Evolutionary conservation across 2,888 invertebrate species (phyloP).

Genomic region (Campoplex nolae): DNA sequence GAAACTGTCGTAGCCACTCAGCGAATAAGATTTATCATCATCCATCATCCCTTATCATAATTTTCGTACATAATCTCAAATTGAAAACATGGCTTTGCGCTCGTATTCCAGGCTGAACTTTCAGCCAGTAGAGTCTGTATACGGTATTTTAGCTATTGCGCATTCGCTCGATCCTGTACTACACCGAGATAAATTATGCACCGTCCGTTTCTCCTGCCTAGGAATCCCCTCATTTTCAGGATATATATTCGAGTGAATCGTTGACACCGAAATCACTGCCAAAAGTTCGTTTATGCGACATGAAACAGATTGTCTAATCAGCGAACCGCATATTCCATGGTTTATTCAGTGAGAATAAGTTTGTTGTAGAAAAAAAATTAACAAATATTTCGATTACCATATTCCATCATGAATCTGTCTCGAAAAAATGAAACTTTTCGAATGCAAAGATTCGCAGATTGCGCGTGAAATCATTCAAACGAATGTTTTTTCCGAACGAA

Average conservation of each 20-base stretch:
- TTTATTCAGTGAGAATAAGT: not conserved
- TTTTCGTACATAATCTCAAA: slow-evolving; percentile 6
- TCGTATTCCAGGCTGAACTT: not conserved
- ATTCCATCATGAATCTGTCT: not conserved
- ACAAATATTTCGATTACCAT: not conserved
- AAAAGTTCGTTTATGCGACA: not conserved
- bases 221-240: not conserved
- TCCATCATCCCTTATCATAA: slow-evolving; percentile 30
- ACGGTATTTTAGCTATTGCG: slow-evolving; percentile 3
- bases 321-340: not conserved
- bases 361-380: not conserved
- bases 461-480: not conserved
- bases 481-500: not conserved
- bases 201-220: not conserved
- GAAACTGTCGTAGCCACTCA: not conserved
- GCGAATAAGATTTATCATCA: slow-evolving; percentile 8
- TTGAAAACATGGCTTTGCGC: not conserved
- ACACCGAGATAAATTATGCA: slow-evolving; percentile 16
- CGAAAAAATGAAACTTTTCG: not conserved
- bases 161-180: slow-evolving; percentile 1
- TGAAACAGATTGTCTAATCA: slow-evolving; percentile 2
- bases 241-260: slow-evolving; percentile 12
- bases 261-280: not conserved
- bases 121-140: not conserved
- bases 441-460: not conserved